A percentile compares a stretch with the other conserved stretches of the same genome.
These are phyloP conservation scores for Lethocerus indicus DNA, from an alignment of 1,140 invertebrate genomes.

Conservation along the genomic window DNA sequence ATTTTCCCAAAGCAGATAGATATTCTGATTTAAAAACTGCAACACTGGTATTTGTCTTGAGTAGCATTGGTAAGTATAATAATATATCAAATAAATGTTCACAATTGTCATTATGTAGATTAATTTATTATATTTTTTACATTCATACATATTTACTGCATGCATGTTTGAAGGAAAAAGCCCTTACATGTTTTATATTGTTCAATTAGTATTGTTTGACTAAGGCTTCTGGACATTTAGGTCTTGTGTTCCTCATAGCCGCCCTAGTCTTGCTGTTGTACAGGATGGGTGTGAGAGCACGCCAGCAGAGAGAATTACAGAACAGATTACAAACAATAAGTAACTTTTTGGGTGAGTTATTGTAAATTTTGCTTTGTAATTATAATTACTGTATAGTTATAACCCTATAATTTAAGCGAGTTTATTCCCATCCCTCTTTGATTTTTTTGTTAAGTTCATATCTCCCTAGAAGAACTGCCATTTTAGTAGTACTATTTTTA, in stretches of 20 bases:
- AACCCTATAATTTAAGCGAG: background rate
- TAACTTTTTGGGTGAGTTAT: constrained; percentile 36
- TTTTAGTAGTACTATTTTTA: background rate
- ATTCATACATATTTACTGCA: background rate
- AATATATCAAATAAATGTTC: background rate
- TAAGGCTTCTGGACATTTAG: constrained; percentile 17
- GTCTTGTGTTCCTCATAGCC: constrained; percentile 41
- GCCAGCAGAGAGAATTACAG: constrained; percentile 42
- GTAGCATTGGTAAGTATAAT: constrained; percentile 31
- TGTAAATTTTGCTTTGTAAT: background rate
- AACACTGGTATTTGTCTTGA: constrained; percentile 40
- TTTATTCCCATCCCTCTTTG: background rate
- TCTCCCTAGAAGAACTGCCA: background rate
- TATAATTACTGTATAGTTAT: constrained; percentile 4
- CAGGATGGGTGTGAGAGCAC: constrained; percentile 37
- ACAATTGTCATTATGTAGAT: background rate
- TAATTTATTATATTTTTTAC: background rate
- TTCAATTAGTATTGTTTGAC: background rate
- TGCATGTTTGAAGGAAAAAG: background rate
- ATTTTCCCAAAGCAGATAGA: constrained; percentile 48
- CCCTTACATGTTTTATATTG: background rate
- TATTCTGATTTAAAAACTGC: constrained; percentile 48
- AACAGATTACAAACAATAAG: constrained; percentile 46
- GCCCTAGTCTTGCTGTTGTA: constrained; percentile 44
- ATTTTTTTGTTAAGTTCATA: constrained; percentile 1